phyloP scores from a whole-genome alignment of 2,888 invertebrate genomes.

The Nephrotoma guestfalica region DNA sequence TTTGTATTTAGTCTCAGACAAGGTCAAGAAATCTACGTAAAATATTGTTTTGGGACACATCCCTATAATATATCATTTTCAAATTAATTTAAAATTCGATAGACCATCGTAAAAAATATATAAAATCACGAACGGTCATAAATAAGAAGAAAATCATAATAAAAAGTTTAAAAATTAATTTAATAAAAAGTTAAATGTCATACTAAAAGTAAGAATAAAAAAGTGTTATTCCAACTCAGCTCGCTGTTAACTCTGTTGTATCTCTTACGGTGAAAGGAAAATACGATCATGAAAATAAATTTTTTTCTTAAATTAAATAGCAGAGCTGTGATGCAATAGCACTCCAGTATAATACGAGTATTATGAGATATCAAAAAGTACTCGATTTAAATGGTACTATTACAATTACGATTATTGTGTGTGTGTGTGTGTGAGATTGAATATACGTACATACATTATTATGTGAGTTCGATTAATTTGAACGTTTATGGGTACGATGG shows the following conservation, averaged over 20 bases:
- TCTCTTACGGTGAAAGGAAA: background rate
- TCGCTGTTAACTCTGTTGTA: background rate
- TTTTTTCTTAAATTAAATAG: background rate
- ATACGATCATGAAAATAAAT: background rate
- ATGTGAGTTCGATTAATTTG: background rate
- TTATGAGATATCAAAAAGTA: background rate
- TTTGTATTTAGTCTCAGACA: background rate
- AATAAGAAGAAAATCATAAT: background rate
- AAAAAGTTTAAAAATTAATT: background rate
- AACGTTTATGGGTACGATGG: background rate
- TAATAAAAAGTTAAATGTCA: background rate
- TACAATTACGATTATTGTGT: background rate
- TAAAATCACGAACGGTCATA: background rate
- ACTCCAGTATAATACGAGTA: background rate
- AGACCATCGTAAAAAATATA: background rate
- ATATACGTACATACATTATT: background rate
- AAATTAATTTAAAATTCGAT: background rate
- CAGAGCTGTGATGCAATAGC: background rate
- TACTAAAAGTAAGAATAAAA: background rate
- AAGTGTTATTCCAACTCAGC: background rate
- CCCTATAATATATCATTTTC: background rate
- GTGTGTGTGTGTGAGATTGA: background rate
- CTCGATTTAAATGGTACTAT: background rate
- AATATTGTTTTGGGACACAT: background rate
- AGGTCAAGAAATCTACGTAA: background rate